A percentile compares a stretch with the other conserved stretches of the same genome.
Conservation (phyloP, 2,113 vertebrate genomes). For the Baryphthengus martii region DNA sequence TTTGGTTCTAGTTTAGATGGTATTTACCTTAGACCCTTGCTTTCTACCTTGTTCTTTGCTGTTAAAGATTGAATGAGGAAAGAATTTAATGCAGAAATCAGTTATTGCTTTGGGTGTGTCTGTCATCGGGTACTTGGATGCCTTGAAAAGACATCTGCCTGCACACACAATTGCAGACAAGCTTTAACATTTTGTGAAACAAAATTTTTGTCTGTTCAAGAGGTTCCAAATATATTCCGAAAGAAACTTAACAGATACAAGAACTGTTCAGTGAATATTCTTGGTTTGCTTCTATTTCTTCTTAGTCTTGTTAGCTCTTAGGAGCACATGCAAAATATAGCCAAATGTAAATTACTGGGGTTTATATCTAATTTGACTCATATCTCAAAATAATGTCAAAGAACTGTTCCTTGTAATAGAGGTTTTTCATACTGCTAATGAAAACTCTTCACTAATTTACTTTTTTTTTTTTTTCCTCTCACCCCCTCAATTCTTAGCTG, state of each 20-base stretch:
- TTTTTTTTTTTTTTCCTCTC: not conserved
- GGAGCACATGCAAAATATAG: not conserved
- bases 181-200: not conserved
- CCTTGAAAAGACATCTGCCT: not conserved
- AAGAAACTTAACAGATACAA: not conserved
- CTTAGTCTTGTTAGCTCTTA: not conserved
- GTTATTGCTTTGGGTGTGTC: not conserved
- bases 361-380: not conserved
- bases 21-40: not conserved
- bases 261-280: not conserved
- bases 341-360: not conserved
- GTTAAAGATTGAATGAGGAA: not conserved
- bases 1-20: not conserved
- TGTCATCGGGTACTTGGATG: not conserved
- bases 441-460: not conserved
- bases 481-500: slow-evolving; percentile 76
- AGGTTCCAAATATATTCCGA: not conserved
- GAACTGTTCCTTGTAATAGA: not conserved
- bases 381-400: not conserved
- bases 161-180: not conserved
- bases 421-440: not conserved
- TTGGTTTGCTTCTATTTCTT: not conserved
- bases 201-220: not conserved
- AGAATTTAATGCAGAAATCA: not conserved
- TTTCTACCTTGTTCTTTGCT: not conserved